phyloP scores from a whole-genome alignment of 2,113 vertebrate genomes.

The Syngnathus scovelli region DNA sequence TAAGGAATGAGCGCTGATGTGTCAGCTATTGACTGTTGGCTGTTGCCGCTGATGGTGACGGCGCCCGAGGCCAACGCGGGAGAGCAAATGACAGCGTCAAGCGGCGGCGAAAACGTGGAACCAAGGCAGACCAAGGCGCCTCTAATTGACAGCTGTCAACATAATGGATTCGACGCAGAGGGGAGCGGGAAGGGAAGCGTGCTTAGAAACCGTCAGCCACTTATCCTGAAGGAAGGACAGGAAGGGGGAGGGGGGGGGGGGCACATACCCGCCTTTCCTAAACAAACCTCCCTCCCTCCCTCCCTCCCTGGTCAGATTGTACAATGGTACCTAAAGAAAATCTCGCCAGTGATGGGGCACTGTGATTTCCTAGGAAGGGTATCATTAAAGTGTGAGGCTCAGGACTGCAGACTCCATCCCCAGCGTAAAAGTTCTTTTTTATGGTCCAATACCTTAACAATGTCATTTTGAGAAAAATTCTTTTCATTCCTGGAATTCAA shows the following conservation, averaged over 20 bases:
- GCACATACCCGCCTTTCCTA: conserved; percentile 4
- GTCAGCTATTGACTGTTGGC: conserved; percentile 94
- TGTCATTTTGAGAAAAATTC: too few species aligned
- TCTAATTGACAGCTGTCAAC: conserved; percentile 97
- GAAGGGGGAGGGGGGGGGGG: conserved; percentile 3
- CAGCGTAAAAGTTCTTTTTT: too few species aligned
- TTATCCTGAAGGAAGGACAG: conserved; percentile 70
- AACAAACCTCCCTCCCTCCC: conserved; percentile 7
- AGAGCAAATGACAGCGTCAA: conserved; percentile 96
- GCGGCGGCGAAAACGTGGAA: conserved; percentile 92
- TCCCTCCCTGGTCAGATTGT: conserved; percentile 7
- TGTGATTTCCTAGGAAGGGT: too few species aligned
- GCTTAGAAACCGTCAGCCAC: conserved; percentile 77
- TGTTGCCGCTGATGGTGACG: conserved; percentile 86
- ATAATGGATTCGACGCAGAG: conserved; percentile 71
- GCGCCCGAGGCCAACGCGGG: conserved; percentile 92
- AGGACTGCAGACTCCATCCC: too few species aligned
- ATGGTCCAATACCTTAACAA: too few species aligned
- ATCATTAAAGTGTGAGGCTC: too few species aligned
- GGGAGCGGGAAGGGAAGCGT: conserved; percentile 62
- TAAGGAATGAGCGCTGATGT: conserved; percentile 97
- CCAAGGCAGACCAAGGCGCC: conserved; percentile 86
- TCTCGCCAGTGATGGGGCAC: too few species aligned
- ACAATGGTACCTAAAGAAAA: background rate
- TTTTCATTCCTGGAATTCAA: too few species aligned